Conservation (phyloP, 1,140 invertebrate genomes). For the Zaprionus ghesquierei region DNA sequence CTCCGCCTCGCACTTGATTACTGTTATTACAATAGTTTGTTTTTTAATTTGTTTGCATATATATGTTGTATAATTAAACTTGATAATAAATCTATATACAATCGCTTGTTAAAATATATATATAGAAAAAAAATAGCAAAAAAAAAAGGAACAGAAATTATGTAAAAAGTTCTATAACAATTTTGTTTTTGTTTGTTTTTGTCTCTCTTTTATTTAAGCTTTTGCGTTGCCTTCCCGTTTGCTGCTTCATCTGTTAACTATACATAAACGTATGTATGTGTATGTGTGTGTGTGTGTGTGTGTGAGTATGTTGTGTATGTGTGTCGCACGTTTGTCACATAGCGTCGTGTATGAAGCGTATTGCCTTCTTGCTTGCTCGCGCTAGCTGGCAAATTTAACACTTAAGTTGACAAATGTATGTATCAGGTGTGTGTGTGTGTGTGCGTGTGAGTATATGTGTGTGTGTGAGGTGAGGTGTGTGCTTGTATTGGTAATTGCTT, state of each 20-base stretch:
- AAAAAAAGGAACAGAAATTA: slow-evolving; percentile 38
- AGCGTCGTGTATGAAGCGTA: background rate
- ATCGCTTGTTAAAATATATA: slow-evolving; percentile 49
- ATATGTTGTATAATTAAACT: slow-evolving; percentile 49
- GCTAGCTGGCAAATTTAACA: background rate
- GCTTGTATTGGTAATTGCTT: background rate
- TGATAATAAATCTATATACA: slow-evolving; percentile 54
- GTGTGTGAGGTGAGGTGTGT: background rate
- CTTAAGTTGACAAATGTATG: background rate
- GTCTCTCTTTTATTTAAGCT: slow-evolving; percentile 34
- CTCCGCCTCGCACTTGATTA: background rate
- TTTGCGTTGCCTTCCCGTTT: slow-evolving; percentile 24
- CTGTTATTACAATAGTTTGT: slow-evolving; percentile 3
- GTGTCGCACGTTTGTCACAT: background rate
- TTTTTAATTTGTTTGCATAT: slow-evolving; percentile 6
- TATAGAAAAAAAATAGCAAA: slow-evolving; percentile 19
- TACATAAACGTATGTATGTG: slow-evolving; percentile 33
- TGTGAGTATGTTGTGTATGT: slow-evolving; percentile 5
- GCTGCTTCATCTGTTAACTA: slow-evolving; percentile 19
- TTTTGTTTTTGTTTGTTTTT: slow-evolving; percentile 23
- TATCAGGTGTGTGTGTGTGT: background rate
- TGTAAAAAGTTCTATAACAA: slow-evolving; percentile 47
- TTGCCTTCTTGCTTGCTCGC: background rate
- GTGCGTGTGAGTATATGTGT: background rate
- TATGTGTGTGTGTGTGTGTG: background rate